Conservation (phyloP, 2,797 vertebrate genomes). For the Xiphophorus birchmanni region DNA sequence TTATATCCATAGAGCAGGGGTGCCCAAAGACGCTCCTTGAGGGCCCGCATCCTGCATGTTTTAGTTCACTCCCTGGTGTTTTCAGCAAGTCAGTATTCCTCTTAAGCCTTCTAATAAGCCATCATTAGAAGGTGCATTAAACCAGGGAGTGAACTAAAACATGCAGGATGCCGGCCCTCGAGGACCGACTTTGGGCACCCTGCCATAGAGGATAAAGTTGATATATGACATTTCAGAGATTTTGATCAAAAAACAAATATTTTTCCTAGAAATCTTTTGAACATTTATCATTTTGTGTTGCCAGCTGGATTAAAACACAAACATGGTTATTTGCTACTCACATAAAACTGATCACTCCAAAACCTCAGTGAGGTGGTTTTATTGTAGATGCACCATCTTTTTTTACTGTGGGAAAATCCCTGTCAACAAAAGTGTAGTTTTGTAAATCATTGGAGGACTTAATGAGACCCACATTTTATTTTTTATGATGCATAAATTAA, state of each 20-base stretch:
- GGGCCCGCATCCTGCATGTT: no score
- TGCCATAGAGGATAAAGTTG: background rate
- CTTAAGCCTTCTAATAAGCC: no score
- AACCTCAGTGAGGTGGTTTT: slow-evolving; percentile 11
- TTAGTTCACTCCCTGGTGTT: no score
- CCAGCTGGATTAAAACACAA: background rate
- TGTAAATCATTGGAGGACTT: slow-evolving; percentile 14
- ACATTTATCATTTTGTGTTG: background rate
- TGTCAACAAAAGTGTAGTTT: slow-evolving; percentile 6
- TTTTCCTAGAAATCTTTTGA: background rate
- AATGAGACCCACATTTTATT: slow-evolving; percentile 3
- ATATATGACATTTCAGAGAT: background rate
- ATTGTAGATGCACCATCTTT: slow-evolving; percentile 6
- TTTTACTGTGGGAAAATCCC: slow-evolving; percentile 22
- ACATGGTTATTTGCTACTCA: background rate
- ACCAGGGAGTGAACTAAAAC: no score
- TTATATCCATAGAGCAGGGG: background rate
- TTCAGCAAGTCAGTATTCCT: no score
- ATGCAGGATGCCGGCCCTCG: no score
- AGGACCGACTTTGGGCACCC: no score
- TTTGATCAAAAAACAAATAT: background rate
- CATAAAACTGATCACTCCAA: slow-evolving; percentile 2
- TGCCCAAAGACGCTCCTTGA: no score
- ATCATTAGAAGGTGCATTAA: no score
- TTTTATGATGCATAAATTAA: background rate